Base-by-base conservation (phyloP, 2,888 invertebrate species). In the Phragmatobia fuliginosa region DNA sequence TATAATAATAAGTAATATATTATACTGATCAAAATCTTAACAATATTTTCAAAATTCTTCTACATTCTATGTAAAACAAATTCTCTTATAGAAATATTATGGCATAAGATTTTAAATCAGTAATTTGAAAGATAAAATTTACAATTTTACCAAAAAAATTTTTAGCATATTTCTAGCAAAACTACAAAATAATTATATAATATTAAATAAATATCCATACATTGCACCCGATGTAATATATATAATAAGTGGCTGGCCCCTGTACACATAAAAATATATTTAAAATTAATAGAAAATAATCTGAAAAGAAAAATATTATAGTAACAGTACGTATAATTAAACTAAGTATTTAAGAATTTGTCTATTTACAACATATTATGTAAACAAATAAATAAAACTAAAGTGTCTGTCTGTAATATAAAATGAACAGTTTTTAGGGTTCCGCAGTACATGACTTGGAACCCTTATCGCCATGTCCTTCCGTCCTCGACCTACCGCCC, bases 191-290 rank as follows among this genome's bases (percentile, higher is more conserved):
- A 64, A 66, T 64, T 4, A 60, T 21, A 41, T 38, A 25, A n/a
- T n/a, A 16, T 67, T 67, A 49, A 66, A 62, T 63, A 75, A 63
- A 62, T 66, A 72, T 58, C 2, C 94, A 82, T 92, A 95, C 95
- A 93, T 84, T 92, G 89, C n/a, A 95, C 90, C 71, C 91, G 90
- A 82, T 95, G 94, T n/a, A 95, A 87, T 10, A 94, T 93, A 80
- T 94, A 95, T 14, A 95, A 88, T 11, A 95, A 91, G 28, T 93
- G 94, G 64, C 93, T 94, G 18, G 94, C 88, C 89, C 94, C 95
- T 94, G 89, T 49, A 56, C 28, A 87, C 85, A 70, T 85, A 63
- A 45, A 62, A 72, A 64, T 66, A 72, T 67, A 67, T 61, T 14
- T 11, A 11, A 62, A 63, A 62, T 38, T 36, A 14, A 41, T 66